Conservation (phyloP, 2,888 invertebrate genomes). For the Tridacna gigas region DNA sequence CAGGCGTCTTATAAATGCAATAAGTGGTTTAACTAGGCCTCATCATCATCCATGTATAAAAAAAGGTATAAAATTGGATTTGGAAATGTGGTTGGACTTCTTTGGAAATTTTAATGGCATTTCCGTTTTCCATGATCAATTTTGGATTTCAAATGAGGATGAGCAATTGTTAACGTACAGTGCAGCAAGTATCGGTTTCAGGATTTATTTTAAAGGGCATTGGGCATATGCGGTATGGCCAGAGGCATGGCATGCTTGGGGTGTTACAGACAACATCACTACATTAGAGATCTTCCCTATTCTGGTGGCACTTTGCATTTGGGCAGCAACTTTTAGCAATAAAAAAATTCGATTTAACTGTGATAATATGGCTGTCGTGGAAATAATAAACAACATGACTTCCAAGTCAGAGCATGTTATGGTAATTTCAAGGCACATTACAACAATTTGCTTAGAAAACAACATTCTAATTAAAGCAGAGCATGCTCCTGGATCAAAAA, state of each 20-base stretch:
- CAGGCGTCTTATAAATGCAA: constrained; percentile 41
- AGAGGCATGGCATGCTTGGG: constrained; percentile 14
- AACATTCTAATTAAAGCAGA: constrained; percentile 4
- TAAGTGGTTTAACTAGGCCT: constrained; percentile 34
- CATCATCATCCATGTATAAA: constrained; percentile 34
- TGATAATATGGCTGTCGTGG: constrained; percentile 26
- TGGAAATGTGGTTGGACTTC: constrained; percentile 43
- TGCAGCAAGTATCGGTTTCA: constrained; percentile 34
- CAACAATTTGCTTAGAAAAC: not conserved
- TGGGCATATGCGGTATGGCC: constrained; percentile 30
- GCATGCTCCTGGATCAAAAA: constrained; percentile 3
- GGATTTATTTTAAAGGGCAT: constrained; percentile 26
- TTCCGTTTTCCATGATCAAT: constrained; percentile 33
- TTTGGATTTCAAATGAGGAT: constrained; percentile 42
- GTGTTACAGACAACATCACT: constrained; percentile 16
- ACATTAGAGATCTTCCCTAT: constrained; percentile 36
- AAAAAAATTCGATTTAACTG: constrained; percentile 30
- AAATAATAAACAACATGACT: constrained; percentile 10
- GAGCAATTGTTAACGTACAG: constrained; percentile 44
- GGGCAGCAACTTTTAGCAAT: constrained; percentile 15
- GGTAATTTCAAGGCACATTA: not conserved
- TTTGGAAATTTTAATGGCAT: constrained; percentile 40
- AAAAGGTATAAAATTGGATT: constrained; percentile 22
- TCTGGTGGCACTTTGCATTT: constrained; percentile 17
- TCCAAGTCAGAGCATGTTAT: constrained; percentile 22